Evolutionary conservation across 2,797 vertebrate genomes (phyloP), one percentile per base, ranked within the genome.

Genomic region (Molothrus ater): DNA sequence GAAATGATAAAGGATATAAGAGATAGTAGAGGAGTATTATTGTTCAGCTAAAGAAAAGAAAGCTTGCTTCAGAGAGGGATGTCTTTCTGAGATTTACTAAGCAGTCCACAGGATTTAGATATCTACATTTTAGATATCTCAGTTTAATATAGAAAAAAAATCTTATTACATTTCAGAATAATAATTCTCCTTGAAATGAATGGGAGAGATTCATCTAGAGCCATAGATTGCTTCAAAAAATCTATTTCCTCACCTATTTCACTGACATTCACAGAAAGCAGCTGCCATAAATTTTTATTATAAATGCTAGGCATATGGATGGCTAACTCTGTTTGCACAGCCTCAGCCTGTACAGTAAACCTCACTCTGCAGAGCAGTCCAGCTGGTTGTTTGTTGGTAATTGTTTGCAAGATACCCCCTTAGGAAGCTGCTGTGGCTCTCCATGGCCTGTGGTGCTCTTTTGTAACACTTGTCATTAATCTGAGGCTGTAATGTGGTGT

Each of bases 211-310:
- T 29, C 34, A 73, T 14, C 43, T 54, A 53, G 38, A 90, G 43
- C 45, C 78, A 79, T 3, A 61, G 69, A 64, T 42, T 80, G 29
- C 53, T 47, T 88, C 73, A 66, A 71, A 65, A 92, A 86, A 73
- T 82, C 60, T 92, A 21, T 81, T 89, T 80, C 38, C 82, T 90
- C 57, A 69, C 29, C 36, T 86, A 29, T 90, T 91, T 95, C 71
- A 60, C 53, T 36, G 36, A 66, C 47, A 43, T n/a, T 80, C 45
- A 51, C 45, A 68, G 88, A 76, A 70, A 87, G 43, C 32, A 93
- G 66, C 70, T 86, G 60, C 70, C 80, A 40, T 88, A 53, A n/a
- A 22, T 80, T 88, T 86, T 59, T 70, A 15, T 53, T 57, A 87
- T 48, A 73, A 61, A 63, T 3, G 5, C 31, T 25, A 36, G 73